Evolutionary conservation across 2,888 invertebrate species (phyloP), one percentile per base, ranked within the genome.

Genomic region (Pegoplata infirma): DNA sequence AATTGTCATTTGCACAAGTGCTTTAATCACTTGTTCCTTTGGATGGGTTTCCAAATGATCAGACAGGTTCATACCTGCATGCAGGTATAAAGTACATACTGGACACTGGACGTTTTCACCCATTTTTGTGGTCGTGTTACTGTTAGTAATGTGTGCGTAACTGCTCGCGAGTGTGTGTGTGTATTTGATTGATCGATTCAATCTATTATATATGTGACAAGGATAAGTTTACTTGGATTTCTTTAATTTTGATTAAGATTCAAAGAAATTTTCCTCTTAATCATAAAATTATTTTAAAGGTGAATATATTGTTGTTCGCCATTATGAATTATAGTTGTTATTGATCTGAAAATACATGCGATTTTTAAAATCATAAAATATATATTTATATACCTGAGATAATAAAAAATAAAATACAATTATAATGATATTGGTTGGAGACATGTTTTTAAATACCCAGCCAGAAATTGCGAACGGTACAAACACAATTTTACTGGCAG

Each of bases 1-100:
- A 66, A 88, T 85, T 44, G 87, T 87, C 86, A 89, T 84, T 81
- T 89, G 87, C 67, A 93, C 89, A 80, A 96, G 90, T 21, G 96
- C 96, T 88, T 94, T 95, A 83, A 96, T 96, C 61, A 96, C 95
- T 90, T 95, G 95, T 84, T 96, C 96, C 89, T 96, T 96, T 47
- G 96, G 96, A 91, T 96, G 96, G 23, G 95, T 96, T 86, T 95
- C 94, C 88, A 96, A 91, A 88, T 96, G 96, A 81, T 92, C 92
- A 87, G 95, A 94, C 83, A 96, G 90, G 76, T 94, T 93, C 91
- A 96, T 96, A 72, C 96, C 96, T 90, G 94, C 94, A 83, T 95
- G 93, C 82, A 96, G 91, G 89, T 93, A 96, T 80, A 96, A 91
- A 44, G 96, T 96, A 90, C 96, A 96, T 82, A 96, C 96, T 67